A percentile compares a stretch with the other conserved stretches of the same genome.
These are phyloP conservation scores for Rhaphigaster nebulosa DNA, from an alignment of 2,888 invertebrate genomes.

Conservation along the genomic window DNA sequence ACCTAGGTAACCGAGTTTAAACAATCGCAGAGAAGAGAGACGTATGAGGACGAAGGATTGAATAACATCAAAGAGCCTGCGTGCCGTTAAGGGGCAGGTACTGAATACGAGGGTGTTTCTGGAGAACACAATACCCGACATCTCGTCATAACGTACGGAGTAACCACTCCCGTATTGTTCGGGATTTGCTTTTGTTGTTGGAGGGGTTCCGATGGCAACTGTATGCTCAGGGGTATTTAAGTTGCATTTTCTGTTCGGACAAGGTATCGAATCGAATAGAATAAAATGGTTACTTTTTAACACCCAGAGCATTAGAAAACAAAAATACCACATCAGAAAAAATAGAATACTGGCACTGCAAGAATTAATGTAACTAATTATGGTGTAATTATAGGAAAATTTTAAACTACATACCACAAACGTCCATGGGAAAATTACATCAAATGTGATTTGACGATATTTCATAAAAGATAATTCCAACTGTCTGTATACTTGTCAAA, in stretches of 20 bases:
- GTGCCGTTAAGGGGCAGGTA: not conserved
- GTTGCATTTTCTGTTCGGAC: not conserved
- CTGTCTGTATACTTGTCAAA: no score
- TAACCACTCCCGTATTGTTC: not conserved
- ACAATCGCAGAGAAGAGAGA: not conserved
- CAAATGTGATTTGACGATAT: no score
- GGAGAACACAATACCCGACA: conserved; percentile 17
- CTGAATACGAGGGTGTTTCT: conserved; percentile 11
- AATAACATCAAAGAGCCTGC: not conserved
- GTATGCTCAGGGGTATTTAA: not conserved
- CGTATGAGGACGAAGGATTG: not conserved
- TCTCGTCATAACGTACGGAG: conserved; percentile 12
- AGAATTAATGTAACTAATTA: no score
- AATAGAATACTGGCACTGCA: no score
- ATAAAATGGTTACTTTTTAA: no score
- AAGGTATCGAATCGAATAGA: no score
- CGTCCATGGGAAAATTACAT: no score
- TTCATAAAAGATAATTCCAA: no score
- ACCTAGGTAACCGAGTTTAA: not conserved
- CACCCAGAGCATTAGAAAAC: no score
- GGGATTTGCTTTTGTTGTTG: not conserved
- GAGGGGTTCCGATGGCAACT: conserved; percentile 9
- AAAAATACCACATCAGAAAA: no score
- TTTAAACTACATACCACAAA: no score
- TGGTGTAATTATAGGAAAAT: no score